These are phyloP conservation scores for Cromileptes altivelis DNA, from an alignment of 2,113 vertebrate species.

Conservation along the genomic window DNA sequence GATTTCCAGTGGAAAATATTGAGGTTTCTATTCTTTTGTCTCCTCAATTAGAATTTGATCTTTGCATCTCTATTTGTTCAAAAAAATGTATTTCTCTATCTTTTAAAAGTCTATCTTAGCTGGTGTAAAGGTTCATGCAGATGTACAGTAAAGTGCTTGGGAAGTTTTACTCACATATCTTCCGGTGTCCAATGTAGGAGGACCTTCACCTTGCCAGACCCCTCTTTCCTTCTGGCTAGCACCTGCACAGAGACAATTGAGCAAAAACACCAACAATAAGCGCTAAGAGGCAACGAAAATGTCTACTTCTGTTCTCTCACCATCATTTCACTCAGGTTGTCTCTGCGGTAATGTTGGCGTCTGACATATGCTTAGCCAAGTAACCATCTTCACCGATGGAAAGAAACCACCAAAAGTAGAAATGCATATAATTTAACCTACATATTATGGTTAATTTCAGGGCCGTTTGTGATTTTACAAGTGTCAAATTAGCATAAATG, in stretches of 20 bases:
- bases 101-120: background rate
- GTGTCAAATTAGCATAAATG: conserved; percentile 19
- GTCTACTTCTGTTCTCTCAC: background rate
- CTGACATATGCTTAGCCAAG: background rate
- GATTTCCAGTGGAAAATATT: background rate
- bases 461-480: conserved; percentile 18
- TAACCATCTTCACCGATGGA: background rate
- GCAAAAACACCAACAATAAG: background rate
- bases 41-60: background rate
- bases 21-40: background rate
- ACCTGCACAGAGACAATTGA: conserved; percentile 64
- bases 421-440: background rate
- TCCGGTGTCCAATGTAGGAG: conserved; percentile 83
- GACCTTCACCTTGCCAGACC: conserved; percentile 81
- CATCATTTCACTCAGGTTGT: background rate
- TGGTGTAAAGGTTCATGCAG: background rate
- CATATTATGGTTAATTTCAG: conserved; percentile 8
- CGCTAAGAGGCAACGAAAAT: background rate
- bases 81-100: no score
- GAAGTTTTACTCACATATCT: conserved; percentile 75
- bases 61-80: background rate
- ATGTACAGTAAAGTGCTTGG: background rate
- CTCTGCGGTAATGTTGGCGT: background rate
- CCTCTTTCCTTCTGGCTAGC: conserved; percentile 80
- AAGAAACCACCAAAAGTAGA: background rate